Conservation (phyloP, 2,888 invertebrate species). For the Pterostichus niger region DNA sequence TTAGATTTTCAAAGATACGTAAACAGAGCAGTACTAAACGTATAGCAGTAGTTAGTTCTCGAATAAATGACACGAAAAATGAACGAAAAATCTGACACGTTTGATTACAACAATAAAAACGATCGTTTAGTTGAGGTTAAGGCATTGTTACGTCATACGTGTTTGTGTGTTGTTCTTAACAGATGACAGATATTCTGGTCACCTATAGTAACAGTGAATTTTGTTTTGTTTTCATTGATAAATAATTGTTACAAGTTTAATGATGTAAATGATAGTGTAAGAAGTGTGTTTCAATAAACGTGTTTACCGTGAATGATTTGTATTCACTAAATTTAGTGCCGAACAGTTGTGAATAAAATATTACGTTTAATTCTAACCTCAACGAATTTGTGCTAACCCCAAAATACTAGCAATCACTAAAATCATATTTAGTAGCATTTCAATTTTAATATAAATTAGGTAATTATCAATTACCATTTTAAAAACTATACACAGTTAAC, state of each 20-base stretch:
- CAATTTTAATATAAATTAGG: neutral
- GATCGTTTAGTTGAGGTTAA: constrained; percentile 36
- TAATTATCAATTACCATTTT: too few species aligned
- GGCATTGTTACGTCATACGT: constrained; percentile 29
- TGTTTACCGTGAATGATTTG: constrained; percentile 6
- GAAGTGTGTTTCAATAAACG: neutral
- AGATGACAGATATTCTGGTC: constrained; percentile 28
- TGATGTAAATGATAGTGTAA: constrained; percentile 1
- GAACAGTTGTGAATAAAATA: constrained; percentile 21
- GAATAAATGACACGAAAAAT: constrained; percentile 60
- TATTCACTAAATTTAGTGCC: neutral
- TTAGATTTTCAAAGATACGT: constrained; percentile 66
- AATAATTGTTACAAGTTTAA: constrained; percentile 20
- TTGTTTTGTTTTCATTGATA: constrained; percentile 18
- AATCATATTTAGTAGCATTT: neutral
- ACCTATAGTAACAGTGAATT: neutral
- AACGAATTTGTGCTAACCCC: too few species aligned
- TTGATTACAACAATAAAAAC: constrained; percentile 10
- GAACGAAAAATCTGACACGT: constrained; percentile 54
- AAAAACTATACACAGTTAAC: too few species aligned
- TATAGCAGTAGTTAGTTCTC: constrained; percentile 46
- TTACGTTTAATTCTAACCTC: too few species aligned
- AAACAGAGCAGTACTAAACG: constrained; percentile 62
- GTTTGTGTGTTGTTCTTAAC: neutral
- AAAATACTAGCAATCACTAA: too few species aligned